phyloP scores from a whole-genome alignment of 2,888 invertebrate species.

The Melolontha melolontha region DNA sequence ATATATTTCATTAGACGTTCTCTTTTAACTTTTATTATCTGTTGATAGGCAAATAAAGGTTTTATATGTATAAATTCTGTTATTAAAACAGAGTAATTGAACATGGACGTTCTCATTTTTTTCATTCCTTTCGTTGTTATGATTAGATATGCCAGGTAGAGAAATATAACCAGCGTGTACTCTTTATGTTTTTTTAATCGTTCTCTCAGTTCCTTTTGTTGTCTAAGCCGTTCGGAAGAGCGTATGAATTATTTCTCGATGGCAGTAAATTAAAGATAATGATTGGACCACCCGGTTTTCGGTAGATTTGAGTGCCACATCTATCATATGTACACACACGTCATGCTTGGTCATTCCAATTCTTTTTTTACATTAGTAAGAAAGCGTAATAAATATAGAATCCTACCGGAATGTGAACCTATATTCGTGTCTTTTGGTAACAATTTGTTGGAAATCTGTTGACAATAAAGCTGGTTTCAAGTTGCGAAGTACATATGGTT shows the following conservation, averaged over 20 bases:
- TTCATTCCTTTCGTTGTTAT: conserved; percentile 27
- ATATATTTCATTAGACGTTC: conserved; percentile 20
- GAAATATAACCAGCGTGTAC: conserved; percentile 31
- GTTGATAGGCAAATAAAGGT: not conserved
- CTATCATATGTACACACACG: conserved; percentile 52
- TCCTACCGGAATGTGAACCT: conserved; percentile 8
- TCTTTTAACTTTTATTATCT: not conserved
- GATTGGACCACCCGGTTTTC: conserved; percentile 56
- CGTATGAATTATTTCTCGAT: conserved; percentile 43
- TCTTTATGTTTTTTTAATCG: conserved; percentile 37
- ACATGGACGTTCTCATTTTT: conserved; percentile 29
- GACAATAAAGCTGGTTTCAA: conserved; percentile 7
- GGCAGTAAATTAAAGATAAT: conserved; percentile 55
- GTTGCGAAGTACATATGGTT: conserved; percentile 1
- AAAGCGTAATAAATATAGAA: conserved; percentile 24
- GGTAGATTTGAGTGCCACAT: conserved; percentile 51
- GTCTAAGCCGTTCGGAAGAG: conserved; percentile 39
- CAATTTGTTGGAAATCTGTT: conserved; percentile 11
- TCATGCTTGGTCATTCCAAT: conserved; percentile 31
- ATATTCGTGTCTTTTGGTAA: conserved; percentile 13
- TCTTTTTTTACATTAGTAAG: conserved; percentile 7
- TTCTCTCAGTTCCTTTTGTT: conserved; percentile 41
- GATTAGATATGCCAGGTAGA: conserved; percentile 40
- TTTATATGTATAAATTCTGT: not conserved
- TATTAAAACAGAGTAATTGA: conserved; percentile 39